Evolutionary conservation across 2,888 invertebrate genomes (phyloP), one percentile per base, ranked within the genome.

Genomic region (Synergus japonicus): DNA sequence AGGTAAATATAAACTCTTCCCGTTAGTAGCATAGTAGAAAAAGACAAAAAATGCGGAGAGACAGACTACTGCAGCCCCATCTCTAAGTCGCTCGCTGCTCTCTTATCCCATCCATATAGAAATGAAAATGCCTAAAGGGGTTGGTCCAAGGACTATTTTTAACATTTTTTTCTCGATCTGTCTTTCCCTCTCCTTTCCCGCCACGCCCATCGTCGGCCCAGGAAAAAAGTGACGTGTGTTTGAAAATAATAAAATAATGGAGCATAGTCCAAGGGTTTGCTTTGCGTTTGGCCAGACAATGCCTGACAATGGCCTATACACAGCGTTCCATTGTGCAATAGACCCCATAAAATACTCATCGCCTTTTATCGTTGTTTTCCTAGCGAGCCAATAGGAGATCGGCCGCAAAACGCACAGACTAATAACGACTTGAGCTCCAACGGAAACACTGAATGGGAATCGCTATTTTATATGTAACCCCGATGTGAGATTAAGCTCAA

Each of bases 281-380:
- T 87, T 86, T 87, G 87, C 88, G 87, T 84, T 83, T 60, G 78
- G 64, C 81, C 86, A 87, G 84, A 88, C 90, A 90, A 90, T 89
- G 85, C 85, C 82, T 78, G 84, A 87, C 89, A 89, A 88, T 89
- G 85, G 88, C 81, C 89, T 85, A 88, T 89, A 88, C 89, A 87
- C 87, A 82, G 80, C 83, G 79, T 83, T 83, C 88, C 83, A 91
- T 91, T 91, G 91, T 92, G 82, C 83, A 81, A 83, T 83, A 86
- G 86, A 87, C 90, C 91, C 91, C 87, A 92, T 92, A 91, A 92
- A 92, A 91, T 92, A 90, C 92, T 92, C 92, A 91, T 92, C 91
- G 91, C 85, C 86, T 90, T 91, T 92, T 91, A 91, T 91, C 90
- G 91, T 88, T 90, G 91, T 91, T 91, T 89, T 90, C 88, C 81